Percentiles rank a stretch among this genome's conserved stretches.
These are phyloP conservation scores for Leptinotarsa juncta DNA, from an alignment of 2,888 invertebrate genomes.

Conservation along the genomic window DNA sequence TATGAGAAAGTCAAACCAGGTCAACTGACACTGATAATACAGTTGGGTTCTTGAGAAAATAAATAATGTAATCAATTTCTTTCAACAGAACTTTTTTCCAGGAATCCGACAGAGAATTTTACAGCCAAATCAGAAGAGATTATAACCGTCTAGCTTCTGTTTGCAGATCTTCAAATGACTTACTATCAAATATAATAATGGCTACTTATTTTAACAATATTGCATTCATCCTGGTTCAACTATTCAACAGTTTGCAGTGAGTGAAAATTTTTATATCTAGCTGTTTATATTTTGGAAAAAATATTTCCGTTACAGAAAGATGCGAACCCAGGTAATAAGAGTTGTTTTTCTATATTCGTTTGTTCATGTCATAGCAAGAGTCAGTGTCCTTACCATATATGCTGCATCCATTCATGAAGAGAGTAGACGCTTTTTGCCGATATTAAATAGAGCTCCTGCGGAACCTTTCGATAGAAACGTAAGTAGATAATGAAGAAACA, in stretches of 20 bases:
- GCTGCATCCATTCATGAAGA: conserved; percentile 59
- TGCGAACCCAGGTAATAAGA: conserved; percentile 64
- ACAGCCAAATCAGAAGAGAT: conserved; percentile 51
- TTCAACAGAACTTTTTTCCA: conserved; percentile 49
- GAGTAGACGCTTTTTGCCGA: conserved; percentile 60
- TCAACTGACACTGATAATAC: no score
- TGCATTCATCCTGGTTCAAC: conserved; percentile 52
- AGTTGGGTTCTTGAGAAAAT: no score
- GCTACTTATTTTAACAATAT: conserved; percentile 51
- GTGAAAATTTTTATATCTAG: conserved; percentile 14
- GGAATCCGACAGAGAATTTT: conserved; percentile 66
- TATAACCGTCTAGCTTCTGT: conserved; percentile 47
- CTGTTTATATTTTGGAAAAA: background rate
- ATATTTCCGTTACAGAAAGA: conserved; percentile 37
- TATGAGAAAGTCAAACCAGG: no score
- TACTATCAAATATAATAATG: conserved; percentile 48
- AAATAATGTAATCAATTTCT: background rate
- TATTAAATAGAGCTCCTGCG: conserved; percentile 73
- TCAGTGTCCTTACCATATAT: conserved; percentile 65
- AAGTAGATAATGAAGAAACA: conserved; percentile 14
- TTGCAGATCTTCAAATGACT: conserved; percentile 43
- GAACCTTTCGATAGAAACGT: conserved; percentile 75
- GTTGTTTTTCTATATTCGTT: conserved; percentile 75
- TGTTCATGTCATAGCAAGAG: conserved; percentile 72
- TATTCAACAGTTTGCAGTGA: conserved; percentile 63